These are phyloP conservation scores for Xerus inauris DNA, from an alignment of 2,113 vertebrate species.

Conservation along the genomic window DNA sequence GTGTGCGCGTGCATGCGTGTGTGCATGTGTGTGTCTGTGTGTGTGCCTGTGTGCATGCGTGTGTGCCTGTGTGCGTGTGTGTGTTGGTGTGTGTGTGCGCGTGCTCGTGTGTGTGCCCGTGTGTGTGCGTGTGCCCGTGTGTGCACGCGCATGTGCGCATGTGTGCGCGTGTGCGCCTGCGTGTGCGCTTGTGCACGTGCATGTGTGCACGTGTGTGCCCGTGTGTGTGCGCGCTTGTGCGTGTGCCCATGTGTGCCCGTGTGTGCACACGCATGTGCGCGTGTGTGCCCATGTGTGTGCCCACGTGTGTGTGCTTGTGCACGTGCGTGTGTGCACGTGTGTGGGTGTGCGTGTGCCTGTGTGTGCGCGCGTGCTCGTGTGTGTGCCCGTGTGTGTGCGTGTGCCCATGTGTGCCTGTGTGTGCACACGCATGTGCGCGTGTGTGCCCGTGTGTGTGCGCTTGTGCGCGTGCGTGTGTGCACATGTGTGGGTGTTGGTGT, in stretches of 20 bases:
- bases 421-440: no score
- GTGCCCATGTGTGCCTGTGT: neutral
- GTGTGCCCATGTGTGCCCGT: neutral
- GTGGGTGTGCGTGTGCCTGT: neutral
- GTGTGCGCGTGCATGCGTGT: no score
- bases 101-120: no score
- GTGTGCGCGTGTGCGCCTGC: neutral
- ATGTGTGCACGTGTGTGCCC: no score
- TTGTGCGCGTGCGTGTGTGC: neutral
- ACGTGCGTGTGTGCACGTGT: no score
- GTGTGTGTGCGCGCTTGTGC: neutral
- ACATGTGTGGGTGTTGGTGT: no score
- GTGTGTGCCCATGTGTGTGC: no score
- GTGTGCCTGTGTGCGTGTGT: no score
- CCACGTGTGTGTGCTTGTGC: neutral
- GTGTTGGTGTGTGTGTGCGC: neutral
- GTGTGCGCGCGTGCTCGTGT: neutral
- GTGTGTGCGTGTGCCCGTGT: neutral
- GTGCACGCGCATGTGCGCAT: no score
- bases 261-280: neutral
- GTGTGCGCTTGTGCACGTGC: no score
- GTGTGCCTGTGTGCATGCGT: neutral
- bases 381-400: no score
- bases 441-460: neutral
- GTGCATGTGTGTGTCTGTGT: neutral